These are phyloP conservation scores for Nesometra sesokonis DNA, from an alignment of 35 echinoderm and acorn worm species.

Conservation along the genomic window DNA sequence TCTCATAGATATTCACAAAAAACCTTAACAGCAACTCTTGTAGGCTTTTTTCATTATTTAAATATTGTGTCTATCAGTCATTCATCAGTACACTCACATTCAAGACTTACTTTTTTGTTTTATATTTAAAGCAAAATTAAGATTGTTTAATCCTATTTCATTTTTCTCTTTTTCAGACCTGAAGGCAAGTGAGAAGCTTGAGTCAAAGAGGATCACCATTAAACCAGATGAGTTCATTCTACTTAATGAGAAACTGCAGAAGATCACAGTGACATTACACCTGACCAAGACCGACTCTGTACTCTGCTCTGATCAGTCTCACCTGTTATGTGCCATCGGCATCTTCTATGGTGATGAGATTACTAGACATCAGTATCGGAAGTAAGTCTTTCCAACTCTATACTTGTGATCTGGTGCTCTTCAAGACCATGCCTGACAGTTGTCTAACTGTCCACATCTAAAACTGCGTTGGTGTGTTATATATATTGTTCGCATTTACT, in stretches of 20 bases:
- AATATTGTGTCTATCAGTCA: not conserved
- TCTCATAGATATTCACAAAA: too few species aligned
- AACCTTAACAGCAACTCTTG: too few species aligned
- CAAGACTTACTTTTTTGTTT: not conserved
- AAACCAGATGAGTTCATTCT: slow-evolving; percentile 89
- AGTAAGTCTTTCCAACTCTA: slow-evolving; percentile 5
- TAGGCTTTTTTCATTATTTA: too few species aligned
- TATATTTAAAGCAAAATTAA: slow-evolving; percentile 18
- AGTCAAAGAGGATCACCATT: slow-evolving; percentile 28
- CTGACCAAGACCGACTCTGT: slow-evolving; percentile 30
- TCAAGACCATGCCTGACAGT: too few species aligned
- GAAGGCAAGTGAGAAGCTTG: slow-evolving; percentile 38
- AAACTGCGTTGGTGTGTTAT: too few species aligned
- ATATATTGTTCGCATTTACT: too few species aligned
- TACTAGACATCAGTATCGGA: slow-evolving; percentile 47
- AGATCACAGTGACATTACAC: slow-evolving; percentile 44
- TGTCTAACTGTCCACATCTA: too few species aligned
- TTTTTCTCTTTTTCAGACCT: not conserved
- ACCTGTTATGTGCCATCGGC: slow-evolving; percentile 48
- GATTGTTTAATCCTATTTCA: too few species aligned
- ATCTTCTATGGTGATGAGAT: slow-evolving; percentile 98
- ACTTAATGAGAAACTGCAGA: slow-evolving; percentile 18
- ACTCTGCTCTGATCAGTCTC: slow-evolving; percentile 23
- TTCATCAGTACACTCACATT: not conserved
- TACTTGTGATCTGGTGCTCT: too few species aligned